Conservation (phyloP, 2,888 invertebrate species). For the Neoascia interrupta region DNA sequence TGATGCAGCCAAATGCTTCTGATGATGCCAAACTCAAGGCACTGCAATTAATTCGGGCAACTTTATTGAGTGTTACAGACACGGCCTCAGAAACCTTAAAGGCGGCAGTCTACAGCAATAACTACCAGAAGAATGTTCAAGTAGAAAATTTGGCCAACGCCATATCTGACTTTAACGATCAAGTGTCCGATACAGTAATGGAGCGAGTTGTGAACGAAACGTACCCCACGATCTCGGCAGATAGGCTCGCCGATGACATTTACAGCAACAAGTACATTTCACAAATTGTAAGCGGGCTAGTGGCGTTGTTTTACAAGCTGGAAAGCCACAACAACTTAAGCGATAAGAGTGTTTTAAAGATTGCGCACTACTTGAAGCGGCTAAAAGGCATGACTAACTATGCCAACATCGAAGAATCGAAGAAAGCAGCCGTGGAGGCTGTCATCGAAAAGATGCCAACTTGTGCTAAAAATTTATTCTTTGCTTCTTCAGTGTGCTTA, state of each 20-base stretch:
- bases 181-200: constrained; percentile 13
- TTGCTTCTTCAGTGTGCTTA: background rate
- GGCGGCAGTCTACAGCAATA: background rate
- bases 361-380: background rate
- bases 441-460: constrained; percentile 2
- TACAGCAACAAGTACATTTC: background rate
- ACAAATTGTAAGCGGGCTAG: constrained; percentile 3
- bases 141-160: constrained; percentile 9
- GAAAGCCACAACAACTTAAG: constrained; percentile 1
- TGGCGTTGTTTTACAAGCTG: constrained; percentile 1
- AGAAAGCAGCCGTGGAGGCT: background rate
- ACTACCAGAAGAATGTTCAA: constrained; percentile 7
- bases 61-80: no score
- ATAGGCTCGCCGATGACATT: background rate
- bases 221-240: background rate
- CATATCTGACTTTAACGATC: background rate
- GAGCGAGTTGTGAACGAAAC: constrained; percentile 4
- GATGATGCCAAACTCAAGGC: no score
- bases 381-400: background rate
- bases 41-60: no score
- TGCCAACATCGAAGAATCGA: background rate
- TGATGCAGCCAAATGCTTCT: background rate
- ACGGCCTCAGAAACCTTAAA: background rate
- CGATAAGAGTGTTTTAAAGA: constrained; percentile 6
- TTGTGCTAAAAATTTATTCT: constrained; percentile 8